Base-by-base conservation (phyloP, 2,797 vertebrate genomes). In the Brachymystax lenok region DNA sequence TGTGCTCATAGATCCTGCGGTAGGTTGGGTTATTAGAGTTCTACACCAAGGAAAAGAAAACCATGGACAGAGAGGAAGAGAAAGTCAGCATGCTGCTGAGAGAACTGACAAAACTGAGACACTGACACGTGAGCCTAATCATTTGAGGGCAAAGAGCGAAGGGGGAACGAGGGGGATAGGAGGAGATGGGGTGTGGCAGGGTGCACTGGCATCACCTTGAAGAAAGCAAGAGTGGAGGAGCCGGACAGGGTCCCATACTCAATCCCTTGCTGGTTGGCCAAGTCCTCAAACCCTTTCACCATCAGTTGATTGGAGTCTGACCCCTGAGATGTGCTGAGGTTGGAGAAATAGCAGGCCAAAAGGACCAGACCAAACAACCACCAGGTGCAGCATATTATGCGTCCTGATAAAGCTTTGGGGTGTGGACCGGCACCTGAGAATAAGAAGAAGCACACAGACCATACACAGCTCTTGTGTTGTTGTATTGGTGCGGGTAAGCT, bases 331-430 rank as follows among this genome's bases (percentile, higher is more conserved):
- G 94, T 93, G 0, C 91, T 95, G 86, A 97, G 94, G 88, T 94
- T 95, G 83, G 96, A 95, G 12, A 96, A 95, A 88, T 98, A 98
- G 77, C 93, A 95, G 0, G 96, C 94, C 85, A 98, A 85, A 73
- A 98, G 84, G 35, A 95, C 89, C 0, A 97, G 82, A 17, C 94
- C 89, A 80, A 97, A 97, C 10, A 97, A 80, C 96, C 97, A 98
- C 97, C 96, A 98, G 85, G 91, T 94, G 73, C 95, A 93, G 27
- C 94, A 92, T 13, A 97, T 89, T 50, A 97, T 89, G 1, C 96
- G 91, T 52, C 95, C 95, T 0, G 97, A 96, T 8, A 94, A 82
- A 0, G 96, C 93, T 85, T 92, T 96, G 14, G 96, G 96, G 54
- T 95, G 94, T 74, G 96, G 96, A 1, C 94, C 95, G 30, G 92